Base-by-base conservation (phyloP, 2,888 invertebrate genomes). In the Drosophila macrospina region DNA sequence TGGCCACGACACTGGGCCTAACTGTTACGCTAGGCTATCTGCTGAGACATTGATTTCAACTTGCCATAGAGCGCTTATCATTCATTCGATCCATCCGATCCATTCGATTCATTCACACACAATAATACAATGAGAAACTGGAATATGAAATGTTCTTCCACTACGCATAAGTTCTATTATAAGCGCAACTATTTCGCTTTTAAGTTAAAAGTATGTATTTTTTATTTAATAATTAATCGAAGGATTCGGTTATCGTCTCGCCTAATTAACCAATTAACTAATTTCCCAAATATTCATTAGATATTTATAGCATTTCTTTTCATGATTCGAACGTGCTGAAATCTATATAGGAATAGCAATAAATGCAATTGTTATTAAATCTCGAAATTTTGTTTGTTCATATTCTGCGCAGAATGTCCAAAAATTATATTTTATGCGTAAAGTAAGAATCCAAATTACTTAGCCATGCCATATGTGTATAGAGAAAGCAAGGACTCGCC, bases 21-120 rank as follows among this genome's bases (percentile, higher is more conserved):
- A 11, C 47, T 5, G 0, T 63, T 4, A 44, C 44, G 4, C 15
- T 77, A n/a, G 68, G 74, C 45, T 28, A 65, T 59, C 36, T 82
- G 47, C 57, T 88, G 24, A 74, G 86, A 39, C 73, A 65, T 42
- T 88, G 52, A 64, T 7, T 13, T 2, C 30, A 50, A n/a, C n/a
- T n/a, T n/a, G n/a, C n/a, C n/a, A n/a, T n/a, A n/a, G n/a, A n/a
- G n/a, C n/a, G n/a, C n/a, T n/a, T n/a, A n/a, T n/a, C n/a, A n/a
- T n/a, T n/a, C n/a, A n/a, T n/a, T n/a, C n/a, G n/a, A n/a, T n/a
- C 41, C 13, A 1, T 11, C 0, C 26, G 45, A 41, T 16, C 1
- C 37, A 75, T 36, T 26, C 4, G 5, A 28, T 39, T 10, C n/a
- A n/a, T n/a, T n/a, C n/a, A n/a, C n/a, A n/a, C n/a, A n/a, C n/a